These are phyloP conservation scores for Pollimyrus isidori DNA, from an alignment of 2,113 vertebrate species.

Conservation along the genomic window DNA sequence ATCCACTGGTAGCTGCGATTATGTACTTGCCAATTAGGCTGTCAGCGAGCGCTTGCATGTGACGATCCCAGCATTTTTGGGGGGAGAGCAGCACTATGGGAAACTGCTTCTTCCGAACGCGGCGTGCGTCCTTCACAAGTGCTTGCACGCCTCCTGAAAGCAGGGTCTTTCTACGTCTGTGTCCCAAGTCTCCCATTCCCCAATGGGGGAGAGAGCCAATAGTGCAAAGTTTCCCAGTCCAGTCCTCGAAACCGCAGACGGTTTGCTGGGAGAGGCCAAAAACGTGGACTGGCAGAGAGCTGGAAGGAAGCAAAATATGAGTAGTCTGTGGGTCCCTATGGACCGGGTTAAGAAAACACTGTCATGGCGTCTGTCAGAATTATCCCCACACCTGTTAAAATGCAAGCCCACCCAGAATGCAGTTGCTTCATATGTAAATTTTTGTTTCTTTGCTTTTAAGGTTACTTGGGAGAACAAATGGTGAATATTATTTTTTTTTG, in stretches of 20 bases:
- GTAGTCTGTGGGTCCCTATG: not conserved
- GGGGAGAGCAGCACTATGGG: not conserved
- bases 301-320: not conserved
- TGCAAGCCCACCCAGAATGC: not conserved
- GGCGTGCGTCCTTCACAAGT: not conserved
- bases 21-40: slow-evolving; percentile 5
- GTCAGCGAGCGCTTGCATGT: not conserved
- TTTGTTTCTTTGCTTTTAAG: not conserved
- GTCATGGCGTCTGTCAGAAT: not conserved
- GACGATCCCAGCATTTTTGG: not conserved
- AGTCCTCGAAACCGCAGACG: not conserved
- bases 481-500: not conserved
- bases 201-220: not conserved
- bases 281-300: not conserved
- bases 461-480: not conserved
- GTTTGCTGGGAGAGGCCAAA: not conserved
- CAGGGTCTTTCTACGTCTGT: not conserved
- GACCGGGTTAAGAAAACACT: not conserved
- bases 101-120: not conserved
- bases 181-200: not conserved
- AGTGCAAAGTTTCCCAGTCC: not conserved
- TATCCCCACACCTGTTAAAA: not conserved
- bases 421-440: not conserved
- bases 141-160: not conserved
- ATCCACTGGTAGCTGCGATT: not conserved